Conservation (phyloP, 2,888 invertebrate genomes). For the Anthoptus insignis region DNA sequence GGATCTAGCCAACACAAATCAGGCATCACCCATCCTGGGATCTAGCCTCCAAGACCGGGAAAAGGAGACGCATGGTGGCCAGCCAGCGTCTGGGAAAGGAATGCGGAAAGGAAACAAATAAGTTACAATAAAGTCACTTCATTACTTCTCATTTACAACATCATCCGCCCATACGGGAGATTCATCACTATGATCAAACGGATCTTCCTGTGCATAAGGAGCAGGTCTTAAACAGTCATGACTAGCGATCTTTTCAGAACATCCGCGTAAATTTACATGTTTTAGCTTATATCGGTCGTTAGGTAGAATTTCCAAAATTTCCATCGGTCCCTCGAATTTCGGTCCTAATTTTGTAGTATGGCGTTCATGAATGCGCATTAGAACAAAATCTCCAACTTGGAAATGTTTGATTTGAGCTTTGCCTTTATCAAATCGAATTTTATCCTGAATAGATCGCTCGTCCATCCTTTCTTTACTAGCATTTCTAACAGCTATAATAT, state of each 20-base stretch:
- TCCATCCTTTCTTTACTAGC: conserved; percentile 39
- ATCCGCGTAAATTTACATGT: conserved; percentile 36
- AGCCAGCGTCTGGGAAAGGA: conserved; percentile 33
- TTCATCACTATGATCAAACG: background rate
- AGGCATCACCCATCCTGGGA: conserved; percentile 24
- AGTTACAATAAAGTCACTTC: background rate
- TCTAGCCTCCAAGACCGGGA: conserved; percentile 37
- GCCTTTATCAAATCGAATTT: conserved; percentile 35
- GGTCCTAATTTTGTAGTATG: conserved; percentile 31
- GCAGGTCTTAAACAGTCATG: conserved; percentile 32
- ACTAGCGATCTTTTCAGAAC: conserved; percentile 39
- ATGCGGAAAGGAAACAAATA: background rate
- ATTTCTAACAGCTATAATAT: conserved; percentile 4
- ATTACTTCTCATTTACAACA: background rate
- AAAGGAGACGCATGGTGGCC: conserved; percentile 41
- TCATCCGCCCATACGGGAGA: background rate
- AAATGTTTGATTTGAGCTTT: conserved; percentile 36
- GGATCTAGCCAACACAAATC: conserved; percentile 20
- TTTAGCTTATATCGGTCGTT: conserved; percentile 42
- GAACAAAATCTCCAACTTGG: conserved; percentile 42
- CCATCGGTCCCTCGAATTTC: conserved; percentile 40
- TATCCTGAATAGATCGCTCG: conserved; percentile 39
- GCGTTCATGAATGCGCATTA: conserved; percentile 33
- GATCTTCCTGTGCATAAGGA: background rate
- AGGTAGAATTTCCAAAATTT: conserved; percentile 38